Evolutionary conservation across 1,140 invertebrate genomes (phyloP).

Genomic region (Tetramorium alpestre): DNA sequence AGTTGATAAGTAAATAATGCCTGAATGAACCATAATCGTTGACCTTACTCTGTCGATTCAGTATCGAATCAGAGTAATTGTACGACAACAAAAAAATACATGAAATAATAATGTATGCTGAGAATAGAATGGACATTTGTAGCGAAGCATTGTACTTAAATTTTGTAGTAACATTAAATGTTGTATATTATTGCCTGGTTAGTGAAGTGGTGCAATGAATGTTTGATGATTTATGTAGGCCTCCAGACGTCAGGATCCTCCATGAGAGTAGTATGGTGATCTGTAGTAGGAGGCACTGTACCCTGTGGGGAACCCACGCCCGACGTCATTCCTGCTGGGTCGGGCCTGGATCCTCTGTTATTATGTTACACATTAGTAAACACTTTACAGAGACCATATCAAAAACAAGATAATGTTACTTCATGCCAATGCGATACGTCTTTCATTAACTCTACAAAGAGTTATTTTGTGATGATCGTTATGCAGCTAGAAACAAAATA

Average conservation of each 20-base stretch:
- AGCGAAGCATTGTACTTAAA: constrained; percentile 2
- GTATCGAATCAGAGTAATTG: not conserved
- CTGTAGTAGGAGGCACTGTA: constrained; percentile 88
- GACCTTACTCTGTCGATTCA: not conserved
- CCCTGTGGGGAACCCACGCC: constrained; percentile 88
- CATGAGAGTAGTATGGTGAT: constrained; percentile 92
- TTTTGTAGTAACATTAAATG: constrained; percentile 70
- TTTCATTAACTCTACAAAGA: constrained; percentile 8
- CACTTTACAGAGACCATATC: constrained; percentile 13
- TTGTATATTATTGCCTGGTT: constrained; percentile 84
- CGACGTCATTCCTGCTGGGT: constrained; percentile 93
- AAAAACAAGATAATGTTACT: constrained; percentile 32
- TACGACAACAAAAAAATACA: constrained; percentile 3
- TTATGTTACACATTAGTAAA: constrained; percentile 74
- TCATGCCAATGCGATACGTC: not conserved
- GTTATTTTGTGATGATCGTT: not conserved
- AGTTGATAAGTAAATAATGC: not conserved
- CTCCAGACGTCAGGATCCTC: constrained; percentile 96
- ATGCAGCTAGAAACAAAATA: not conserved
- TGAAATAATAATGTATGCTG: not conserved
- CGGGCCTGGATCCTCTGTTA: constrained; percentile 92
- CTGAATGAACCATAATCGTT: not conserved
- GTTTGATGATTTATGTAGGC: constrained; percentile 91
- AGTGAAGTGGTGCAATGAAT: constrained; percentile 83
- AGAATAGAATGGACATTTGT: not conserved